Evolutionary conservation across 2,113 vertebrate genomes (phyloP).

Genomic region (Myanophis thanlyinensis): DNA sequence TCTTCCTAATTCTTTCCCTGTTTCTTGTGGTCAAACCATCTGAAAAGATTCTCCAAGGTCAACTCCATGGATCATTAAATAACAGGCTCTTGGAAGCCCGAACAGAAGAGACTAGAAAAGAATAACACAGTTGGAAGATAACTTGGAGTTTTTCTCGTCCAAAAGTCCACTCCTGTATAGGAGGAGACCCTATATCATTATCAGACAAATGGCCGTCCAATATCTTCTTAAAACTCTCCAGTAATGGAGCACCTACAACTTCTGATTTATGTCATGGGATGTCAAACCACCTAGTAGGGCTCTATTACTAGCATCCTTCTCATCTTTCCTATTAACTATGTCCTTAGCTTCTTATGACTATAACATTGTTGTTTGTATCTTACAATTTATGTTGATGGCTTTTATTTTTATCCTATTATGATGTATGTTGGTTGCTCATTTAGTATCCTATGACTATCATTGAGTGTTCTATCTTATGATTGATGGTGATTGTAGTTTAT

Average conservation of each 20-base stretch:
- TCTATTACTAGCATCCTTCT: background rate
- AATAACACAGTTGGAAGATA: background rate
- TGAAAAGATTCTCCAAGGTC: background rate
- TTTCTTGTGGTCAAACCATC: background rate
- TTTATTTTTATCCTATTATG: background rate
- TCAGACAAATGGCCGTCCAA: background rate
- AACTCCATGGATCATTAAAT: background rate
- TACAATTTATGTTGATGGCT: background rate
- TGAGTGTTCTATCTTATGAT: background rate
- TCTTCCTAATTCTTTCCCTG: background rate
- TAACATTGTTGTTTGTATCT: background rate
- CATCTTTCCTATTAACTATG: background rate
- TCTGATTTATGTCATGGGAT: background rate
- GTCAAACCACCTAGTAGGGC: background rate
- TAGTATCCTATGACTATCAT: background rate
- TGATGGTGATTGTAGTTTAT: background rate
- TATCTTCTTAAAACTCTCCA: background rate
- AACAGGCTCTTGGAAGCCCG: background rate
- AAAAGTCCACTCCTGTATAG: background rate
- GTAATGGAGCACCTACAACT: background rate
- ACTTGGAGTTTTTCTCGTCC: background rate
- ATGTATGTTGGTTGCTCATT: background rate
- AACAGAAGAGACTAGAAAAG: background rate
- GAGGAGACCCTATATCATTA: too few relatives aligned
- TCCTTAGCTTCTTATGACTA: background rate